Conservation (phyloP, 2,888 invertebrate species). For the Dascillus cervinus region DNA sequence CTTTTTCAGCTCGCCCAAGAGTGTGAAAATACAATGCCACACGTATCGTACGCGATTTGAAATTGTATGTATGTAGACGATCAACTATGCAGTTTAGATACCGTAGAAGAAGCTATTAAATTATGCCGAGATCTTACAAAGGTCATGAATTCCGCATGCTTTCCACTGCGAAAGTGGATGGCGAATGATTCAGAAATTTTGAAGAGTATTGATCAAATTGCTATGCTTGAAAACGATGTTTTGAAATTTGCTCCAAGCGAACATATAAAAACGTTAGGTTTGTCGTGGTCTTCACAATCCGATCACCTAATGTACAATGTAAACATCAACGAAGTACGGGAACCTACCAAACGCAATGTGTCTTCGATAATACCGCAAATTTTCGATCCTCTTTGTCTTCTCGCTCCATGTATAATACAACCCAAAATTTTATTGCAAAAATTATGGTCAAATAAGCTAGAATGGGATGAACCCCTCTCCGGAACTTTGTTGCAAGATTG, state of each 20-base stretch:
- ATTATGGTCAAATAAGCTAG: background rate
- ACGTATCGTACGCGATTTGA: background rate
- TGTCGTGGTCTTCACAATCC: background rate
- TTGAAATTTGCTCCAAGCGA: too few relatives aligned
- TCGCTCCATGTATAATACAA: conserved; percentile 9
- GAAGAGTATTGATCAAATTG: too few relatives aligned
- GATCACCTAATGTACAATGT: background rate
- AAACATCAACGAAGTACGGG: background rate
- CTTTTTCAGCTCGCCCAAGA: background rate
- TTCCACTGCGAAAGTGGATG: background rate
- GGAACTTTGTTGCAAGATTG: background rate
- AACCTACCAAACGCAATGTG: conserved; percentile 5
- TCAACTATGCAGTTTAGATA: background rate
- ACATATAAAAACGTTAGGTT: conserved; percentile 1
- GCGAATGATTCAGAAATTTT: too few relatives aligned
- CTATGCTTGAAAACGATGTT: too few relatives aligned
- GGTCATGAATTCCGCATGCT: too few relatives aligned
- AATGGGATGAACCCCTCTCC: background rate
- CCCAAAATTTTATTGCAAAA: too few relatives aligned
- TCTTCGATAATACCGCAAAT: conserved; percentile 10
- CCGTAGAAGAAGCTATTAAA: background rate
- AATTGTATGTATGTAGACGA: background rate
- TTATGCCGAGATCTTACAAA: background rate
- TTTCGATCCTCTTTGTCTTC: conserved; percentile 14
- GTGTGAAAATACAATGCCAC: background rate